phyloP scores from a whole-genome alignment of 1,140 invertebrate genomes.

The Samia ricini region DNA sequence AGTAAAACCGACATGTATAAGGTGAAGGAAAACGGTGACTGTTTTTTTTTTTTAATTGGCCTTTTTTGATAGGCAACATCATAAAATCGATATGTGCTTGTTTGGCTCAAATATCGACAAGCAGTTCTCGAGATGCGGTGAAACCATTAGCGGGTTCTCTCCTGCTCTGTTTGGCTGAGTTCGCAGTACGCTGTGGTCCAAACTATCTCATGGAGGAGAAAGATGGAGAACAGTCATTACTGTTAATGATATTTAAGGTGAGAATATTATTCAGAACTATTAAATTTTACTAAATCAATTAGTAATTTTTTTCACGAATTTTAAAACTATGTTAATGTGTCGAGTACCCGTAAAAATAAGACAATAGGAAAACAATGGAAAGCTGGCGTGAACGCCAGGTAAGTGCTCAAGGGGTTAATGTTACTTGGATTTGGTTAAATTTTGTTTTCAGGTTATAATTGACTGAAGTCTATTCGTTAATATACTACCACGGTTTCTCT shows the following conservation, averaged over 20 bases:
- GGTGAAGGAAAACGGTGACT: neutral
- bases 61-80: slow-evolving; percentile 57
- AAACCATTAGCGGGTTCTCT: slow-evolving; percentile 89
- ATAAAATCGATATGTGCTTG: slow-evolving; percentile 71
- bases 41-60: neutral
- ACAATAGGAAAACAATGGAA: no score
- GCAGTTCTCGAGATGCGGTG: slow-evolving; percentile 78
- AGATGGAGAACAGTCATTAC: slow-evolving; percentile 89
- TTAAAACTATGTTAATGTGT: no score
- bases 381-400: no score
- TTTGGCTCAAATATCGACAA: slow-evolving; percentile 63
- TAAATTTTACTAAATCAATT: no score
- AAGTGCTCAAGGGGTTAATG: no score
- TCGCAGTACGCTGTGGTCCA: slow-evolving; percentile 94
- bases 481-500: no score
- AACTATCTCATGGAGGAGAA: slow-evolving; percentile 87
- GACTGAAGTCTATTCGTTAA: no score
- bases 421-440: no score
- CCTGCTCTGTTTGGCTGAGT: slow-evolving; percentile 94
- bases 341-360: no score
- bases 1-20: no score
- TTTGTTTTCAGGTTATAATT: no score
- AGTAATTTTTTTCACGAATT: no score
- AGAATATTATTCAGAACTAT: slow-evolving; percentile 44
- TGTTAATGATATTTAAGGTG: slow-evolving; percentile 87